Evolutionary conservation across 2,888 invertebrate species (phyloP).

Genomic region (Ernsta delagoae): DNA sequence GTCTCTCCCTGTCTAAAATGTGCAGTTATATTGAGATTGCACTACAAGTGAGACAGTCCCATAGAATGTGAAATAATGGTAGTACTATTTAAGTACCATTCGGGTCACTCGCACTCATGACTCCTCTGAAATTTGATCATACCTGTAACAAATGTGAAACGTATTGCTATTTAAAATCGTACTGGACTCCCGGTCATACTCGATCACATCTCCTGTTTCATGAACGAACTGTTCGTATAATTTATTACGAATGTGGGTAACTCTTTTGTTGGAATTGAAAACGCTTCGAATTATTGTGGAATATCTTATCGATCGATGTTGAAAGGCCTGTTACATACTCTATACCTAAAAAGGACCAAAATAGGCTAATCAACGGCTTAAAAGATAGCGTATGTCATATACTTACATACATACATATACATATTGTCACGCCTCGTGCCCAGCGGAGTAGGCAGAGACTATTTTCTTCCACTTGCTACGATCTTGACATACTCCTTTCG

Average conservation of each 20-base stretch:
- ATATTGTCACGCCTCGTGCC: no score
- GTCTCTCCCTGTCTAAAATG: no score
- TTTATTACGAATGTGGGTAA: constrained; percentile 20
- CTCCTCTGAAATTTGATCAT: constrained; percentile 67
- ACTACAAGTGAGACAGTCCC: not conserved
- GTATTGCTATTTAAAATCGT: constrained; percentile 61
- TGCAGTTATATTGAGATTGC: not conserved
- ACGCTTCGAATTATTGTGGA: constrained; percentile 16
- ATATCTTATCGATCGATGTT: not conserved
- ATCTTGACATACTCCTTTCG: no score
- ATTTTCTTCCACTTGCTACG: no score
- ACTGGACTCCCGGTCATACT: constrained; percentile 32
- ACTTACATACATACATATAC: no score
- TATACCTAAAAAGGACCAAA: no score
- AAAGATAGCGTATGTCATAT: no score
- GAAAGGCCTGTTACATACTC: no score
- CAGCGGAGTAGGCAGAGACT: no score
- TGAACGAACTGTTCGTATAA: constrained; percentile 36
- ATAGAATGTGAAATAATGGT: constrained; percentile 39
- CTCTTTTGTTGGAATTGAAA: constrained; percentile 14
- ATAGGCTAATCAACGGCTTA: no score
- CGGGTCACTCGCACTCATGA: constrained; percentile 59
- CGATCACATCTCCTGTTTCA: constrained; percentile 39
- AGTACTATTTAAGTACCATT: not conserved
- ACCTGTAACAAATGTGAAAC: constrained; percentile 74